phyloP scores from a whole-genome alignment of 2,113 vertebrate species.

The Dascyllus trimaculatus region DNA sequence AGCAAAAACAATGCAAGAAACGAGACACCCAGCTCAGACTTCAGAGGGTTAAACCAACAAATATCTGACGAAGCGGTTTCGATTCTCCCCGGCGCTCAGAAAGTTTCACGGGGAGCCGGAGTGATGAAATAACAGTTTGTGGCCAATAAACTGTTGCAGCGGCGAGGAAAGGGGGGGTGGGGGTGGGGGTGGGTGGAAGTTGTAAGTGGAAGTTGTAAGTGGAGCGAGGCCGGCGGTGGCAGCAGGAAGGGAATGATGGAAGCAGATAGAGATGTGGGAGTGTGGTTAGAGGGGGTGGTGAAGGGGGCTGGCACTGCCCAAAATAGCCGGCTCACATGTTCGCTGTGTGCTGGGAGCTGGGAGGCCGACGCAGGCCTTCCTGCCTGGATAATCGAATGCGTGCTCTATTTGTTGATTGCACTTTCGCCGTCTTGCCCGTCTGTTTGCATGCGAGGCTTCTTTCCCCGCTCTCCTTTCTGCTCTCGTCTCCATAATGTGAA shows the following conservation, averaged over 20 bases:
- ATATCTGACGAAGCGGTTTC: too few relatives aligned
- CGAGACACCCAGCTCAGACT: too few relatives aligned
- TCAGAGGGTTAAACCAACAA: too few relatives aligned
- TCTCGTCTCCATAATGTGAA: slow-evolving; percentile 23
- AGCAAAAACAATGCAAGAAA: too few relatives aligned
- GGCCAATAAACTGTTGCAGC: too few relatives aligned
- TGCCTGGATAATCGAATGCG: slow-evolving; percentile 71
- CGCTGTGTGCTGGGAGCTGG: slow-evolving; percentile 67
- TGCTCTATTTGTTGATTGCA: slow-evolving; percentile 31
- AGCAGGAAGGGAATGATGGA: slow-evolving; percentile 73
- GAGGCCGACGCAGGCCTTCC: too few relatives aligned
- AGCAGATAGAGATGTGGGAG: slow-evolving; percentile 72
- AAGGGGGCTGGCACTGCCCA: slow-evolving; percentile 45
- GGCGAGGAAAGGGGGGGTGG: too few relatives aligned
- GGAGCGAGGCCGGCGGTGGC: slow-evolving; percentile 40
- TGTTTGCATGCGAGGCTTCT: slow-evolving; percentile 15
- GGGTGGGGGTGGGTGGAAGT: too few relatives aligned
- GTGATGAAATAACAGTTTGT: not conserved
- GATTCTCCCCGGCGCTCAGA: too few relatives aligned
- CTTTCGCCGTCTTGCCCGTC: slow-evolving; percentile 6
- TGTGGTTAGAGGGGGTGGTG: slow-evolving; percentile 56
- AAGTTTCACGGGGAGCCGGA: too few relatives aligned
- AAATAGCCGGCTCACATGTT: slow-evolving; percentile 82
- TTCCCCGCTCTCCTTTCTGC: slow-evolving; percentile 15
- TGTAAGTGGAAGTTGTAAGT: slow-evolving; percentile 44